These are phyloP conservation scores for Chanos chanos DNA, from an alignment of 2,797 vertebrate species.

Conservation along the genomic window DNA sequence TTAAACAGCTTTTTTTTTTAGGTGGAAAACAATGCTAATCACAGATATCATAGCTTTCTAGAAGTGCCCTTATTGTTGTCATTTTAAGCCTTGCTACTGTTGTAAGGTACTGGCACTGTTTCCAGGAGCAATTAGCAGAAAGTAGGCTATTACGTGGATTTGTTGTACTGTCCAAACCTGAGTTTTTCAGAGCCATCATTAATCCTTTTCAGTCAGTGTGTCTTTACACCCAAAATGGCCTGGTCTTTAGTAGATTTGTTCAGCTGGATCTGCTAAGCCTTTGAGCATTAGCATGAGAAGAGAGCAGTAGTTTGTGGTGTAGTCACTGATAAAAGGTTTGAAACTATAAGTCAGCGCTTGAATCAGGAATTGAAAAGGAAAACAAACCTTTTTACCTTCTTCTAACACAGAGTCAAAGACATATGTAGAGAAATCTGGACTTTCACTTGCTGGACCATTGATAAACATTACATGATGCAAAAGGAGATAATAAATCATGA, in stretches of 20 bases:
- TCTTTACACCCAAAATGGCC: slow-evolving; percentile 46
- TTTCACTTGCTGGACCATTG: no score
- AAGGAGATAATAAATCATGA: no score
- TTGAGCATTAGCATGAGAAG: slow-evolving; percentile 58
- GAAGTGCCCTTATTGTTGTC: slow-evolving; percentile 57
- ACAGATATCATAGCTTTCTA: slow-evolving; percentile 47
- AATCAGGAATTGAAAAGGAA: slow-evolving; percentile 66
- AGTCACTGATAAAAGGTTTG: slow-evolving; percentile 62
- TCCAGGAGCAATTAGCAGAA: slow-evolving; percentile 70
- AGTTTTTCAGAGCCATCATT: slow-evolving; percentile 44
- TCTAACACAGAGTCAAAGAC: no score
- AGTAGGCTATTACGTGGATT: slow-evolving; percentile 71
- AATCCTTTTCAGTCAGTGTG: slow-evolving; percentile 43
- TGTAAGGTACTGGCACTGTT: slow-evolving; percentile 71
- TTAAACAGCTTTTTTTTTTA: slow-evolving; percentile 65
- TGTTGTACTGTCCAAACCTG: slow-evolving; percentile 46
- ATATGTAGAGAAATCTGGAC: no score
- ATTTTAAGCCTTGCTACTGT: slow-evolving; percentile 61
- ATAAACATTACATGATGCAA: no score
- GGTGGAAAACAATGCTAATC: slow-evolving; percentile 45
- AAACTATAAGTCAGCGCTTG: slow-evolving; percentile 66
- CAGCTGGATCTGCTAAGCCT: slow-evolving; percentile 58
- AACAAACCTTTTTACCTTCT: slow-evolving; percentile 59
- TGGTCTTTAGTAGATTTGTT: slow-evolving; percentile 55
- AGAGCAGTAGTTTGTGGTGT: slow-evolving; percentile 57